phyloP scores from a whole-genome alignment of 2,797 vertebrate species.

The Anomalospiza imberbis region DNA sequence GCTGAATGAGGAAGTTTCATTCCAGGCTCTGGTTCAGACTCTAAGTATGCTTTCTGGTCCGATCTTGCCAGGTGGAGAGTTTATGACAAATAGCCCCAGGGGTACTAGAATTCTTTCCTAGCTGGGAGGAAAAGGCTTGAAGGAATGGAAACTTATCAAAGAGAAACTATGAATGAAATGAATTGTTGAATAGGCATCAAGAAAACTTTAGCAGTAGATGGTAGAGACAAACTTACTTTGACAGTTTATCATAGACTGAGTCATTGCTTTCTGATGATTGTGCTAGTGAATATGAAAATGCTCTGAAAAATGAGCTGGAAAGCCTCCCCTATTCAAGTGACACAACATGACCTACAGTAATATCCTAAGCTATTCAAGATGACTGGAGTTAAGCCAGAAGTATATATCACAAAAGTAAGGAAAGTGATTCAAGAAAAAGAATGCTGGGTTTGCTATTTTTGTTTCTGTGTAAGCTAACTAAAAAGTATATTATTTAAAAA shows the following conservation, averaged over 20 bases:
- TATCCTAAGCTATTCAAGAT: not conserved
- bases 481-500: not conserved
- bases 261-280: not conserved
- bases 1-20: not conserved
- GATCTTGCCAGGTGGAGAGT: not conserved
- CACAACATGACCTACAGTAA: not conserved
- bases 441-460: not conserved
- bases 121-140: not conserved
- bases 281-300: not conserved
- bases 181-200: not conserved
- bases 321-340: not conserved
- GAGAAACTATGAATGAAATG: not conserved
- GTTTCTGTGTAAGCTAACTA: not conserved
- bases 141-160: not conserved
- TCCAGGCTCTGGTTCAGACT: not conserved
- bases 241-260: not conserved
- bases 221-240: not conserved
- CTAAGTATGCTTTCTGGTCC: not conserved
- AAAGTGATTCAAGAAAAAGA: not conserved
- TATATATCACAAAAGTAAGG: not conserved
- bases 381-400: not conserved
- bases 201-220: not conserved
- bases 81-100: not conserved
- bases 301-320: not conserved
- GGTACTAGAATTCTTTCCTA: not conserved